Evolutionary conservation across 2,888 invertebrate genomes (phyloP), one percentile per base, ranked within the genome.

Genomic region (Epistrophella euchroma): DNA sequence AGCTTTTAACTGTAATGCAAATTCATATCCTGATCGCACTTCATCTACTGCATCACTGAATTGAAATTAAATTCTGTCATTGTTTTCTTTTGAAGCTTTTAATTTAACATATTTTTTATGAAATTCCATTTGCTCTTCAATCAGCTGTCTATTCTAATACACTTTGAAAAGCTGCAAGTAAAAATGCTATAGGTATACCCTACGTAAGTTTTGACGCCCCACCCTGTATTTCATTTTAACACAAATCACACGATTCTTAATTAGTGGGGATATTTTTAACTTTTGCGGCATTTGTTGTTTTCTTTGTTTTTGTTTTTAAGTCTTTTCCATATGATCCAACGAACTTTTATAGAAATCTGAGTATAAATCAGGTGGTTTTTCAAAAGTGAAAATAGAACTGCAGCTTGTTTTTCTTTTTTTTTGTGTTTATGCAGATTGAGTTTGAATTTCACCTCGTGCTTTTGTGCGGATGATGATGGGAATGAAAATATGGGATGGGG

Each of bases 261-360:
- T 47, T 55, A 56, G 28, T 37, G 68, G 37, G 11, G 68, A 47
- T 68, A 76, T 76, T 68, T 76, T 70, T 76, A 68, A 73, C 45
- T 47, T 64, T 43, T 11, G 77, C 64, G 74, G 71, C 71, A 68
- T 72, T 66, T 85, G 60, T 56, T 77, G 40, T 77, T 64, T 74
- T 47, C 15, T 40, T 52, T 25, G 9, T 60, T 62, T 73, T 80
- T 79, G n/a, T 28, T 62, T 47, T 62, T 89, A 88, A 78, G 78
- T 88, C 87, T 77, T 75, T 88, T 28, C 28, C 87, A 71, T 78
- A 85, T 84, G 88, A 73, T 90, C 88, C 37, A 52, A 66, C 45
- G n/a, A 88, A 88, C 45, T 71, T 52, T 74, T 70, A 60, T 75
- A 66, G 72, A 74, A 55, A 73, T 87, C 66, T 72, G 68, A 50